These are phyloP conservation scores for Clanis bilineata DNA, from an alignment of 2,888 invertebrate genomes.

Conservation along the genomic window DNA sequence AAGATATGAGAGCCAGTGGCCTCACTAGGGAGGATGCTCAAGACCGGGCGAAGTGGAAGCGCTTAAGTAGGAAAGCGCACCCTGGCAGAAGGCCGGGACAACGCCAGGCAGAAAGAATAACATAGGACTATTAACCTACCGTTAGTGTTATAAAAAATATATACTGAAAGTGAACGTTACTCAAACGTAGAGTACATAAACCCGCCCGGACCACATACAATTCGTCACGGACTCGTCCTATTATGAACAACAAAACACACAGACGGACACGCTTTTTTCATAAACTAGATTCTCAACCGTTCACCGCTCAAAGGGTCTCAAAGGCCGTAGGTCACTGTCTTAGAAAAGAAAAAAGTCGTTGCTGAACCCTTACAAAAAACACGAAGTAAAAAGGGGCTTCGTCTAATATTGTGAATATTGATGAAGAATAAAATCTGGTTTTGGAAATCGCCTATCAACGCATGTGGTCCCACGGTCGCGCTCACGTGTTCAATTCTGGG, in stretches of 20 bases:
- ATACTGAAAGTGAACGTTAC: slow-evolving; percentile 12
- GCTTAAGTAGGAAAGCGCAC: no score
- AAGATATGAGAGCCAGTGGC: no score
- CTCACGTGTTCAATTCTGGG: slow-evolving; percentile 66
- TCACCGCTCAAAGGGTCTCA: slow-evolving; percentile 58
- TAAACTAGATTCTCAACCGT: slow-evolving; percentile 73
- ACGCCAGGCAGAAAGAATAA: no score
- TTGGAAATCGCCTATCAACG: slow-evolving; percentile 61
- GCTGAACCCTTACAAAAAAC: slow-evolving; percentile 64
- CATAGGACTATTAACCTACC: background rate
- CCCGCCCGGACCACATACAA: slow-evolving; percentile 57
- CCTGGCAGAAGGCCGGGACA: no score
- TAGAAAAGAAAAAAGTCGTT: slow-evolving; percentile 78
- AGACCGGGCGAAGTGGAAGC: no score
- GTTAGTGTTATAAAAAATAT: background rate
- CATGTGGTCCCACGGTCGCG: slow-evolving; percentile 76
- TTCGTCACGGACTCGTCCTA: slow-evolving; percentile 58
- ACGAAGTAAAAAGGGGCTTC: slow-evolving; percentile 72
- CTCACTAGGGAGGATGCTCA: no score
- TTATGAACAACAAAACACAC: slow-evolving; percentile 47
- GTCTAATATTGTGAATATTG: slow-evolving; percentile 81
- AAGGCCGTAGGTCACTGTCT: slow-evolving; percentile 76
- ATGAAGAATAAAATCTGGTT: slow-evolving; percentile 81
- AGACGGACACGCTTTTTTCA: slow-evolving; percentile 69
- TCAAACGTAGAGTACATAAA: slow-evolving; percentile 23